These are phyloP conservation scores for Scolopax mira DNA, from an alignment of 2,113 vertebrate genomes.

Conservation along the genomic window DNA sequence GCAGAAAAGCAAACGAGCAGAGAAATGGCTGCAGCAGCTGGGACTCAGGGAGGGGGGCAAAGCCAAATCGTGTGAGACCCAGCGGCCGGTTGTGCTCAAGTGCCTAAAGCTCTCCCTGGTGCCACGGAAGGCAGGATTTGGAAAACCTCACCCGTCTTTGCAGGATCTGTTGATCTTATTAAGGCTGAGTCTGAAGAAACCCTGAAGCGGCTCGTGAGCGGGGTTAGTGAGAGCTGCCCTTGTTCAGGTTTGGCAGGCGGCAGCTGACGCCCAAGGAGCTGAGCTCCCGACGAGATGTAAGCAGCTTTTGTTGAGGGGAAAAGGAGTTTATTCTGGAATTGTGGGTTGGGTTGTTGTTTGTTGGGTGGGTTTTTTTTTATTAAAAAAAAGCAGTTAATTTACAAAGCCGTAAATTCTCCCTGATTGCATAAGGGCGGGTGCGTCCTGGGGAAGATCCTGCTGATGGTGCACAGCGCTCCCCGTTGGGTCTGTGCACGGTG, in stretches of 20 bases:
- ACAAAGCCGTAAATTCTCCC: slow-evolving; percentile 1
- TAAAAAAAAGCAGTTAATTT: slow-evolving; percentile 1
- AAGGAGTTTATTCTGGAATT: slow-evolving; percentile 24
- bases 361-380: neutral
- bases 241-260: slow-evolving; percentile 28
- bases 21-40: neutral
- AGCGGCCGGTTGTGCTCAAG: neutral
- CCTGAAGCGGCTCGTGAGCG: neutral
- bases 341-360: slow-evolving; percentile 1
- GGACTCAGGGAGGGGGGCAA: neutral
- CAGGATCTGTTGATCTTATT: neutral
- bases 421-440: slow-evolving; percentile 30
- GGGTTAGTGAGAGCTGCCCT: neutral
- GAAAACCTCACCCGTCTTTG: neutral
- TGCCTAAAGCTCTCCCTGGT: neutral
- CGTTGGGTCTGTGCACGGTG: neutral
- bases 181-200: neutral
- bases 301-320: slow-evolving; percentile 12
- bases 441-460: slow-evolving; percentile 28
- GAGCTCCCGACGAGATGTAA: neutral
- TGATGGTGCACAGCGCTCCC: slow-evolving; percentile 10
- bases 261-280: neutral
- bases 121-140: neutral
- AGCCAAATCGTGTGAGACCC: neutral
- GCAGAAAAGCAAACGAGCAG: neutral